phyloP scores from a whole-genome alignment of 2,113 vertebrate genomes.

The Tricholaema leucomelas region DNA sequence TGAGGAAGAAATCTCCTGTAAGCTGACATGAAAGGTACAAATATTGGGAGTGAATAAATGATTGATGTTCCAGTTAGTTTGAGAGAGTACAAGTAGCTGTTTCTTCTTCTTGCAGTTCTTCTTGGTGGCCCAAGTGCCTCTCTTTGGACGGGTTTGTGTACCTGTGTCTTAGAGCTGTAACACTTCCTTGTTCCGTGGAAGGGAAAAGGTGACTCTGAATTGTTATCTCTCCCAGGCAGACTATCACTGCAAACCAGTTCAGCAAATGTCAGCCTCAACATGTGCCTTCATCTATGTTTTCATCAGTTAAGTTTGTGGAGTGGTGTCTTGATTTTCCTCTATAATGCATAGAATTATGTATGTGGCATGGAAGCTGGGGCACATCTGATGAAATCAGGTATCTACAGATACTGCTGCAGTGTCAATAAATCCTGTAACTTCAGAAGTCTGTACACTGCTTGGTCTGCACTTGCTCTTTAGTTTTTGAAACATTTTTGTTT shows the following conservation, averaged over 20 bases:
- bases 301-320: neutral
- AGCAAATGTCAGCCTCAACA: neutral
- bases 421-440: neutral
- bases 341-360: rapidly evolving
- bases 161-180: neutral
- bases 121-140: neutral
- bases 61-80: neutral
- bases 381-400: neutral
- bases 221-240: neutral
- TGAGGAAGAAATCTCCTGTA: neutral
- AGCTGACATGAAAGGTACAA: neutral
- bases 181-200: neutral
- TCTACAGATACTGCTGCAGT: neutral
- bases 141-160: neutral
- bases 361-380: neutral
- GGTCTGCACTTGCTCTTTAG: neutral
- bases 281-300: neutral
- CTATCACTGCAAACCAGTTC: neutral
- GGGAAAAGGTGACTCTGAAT: neutral
- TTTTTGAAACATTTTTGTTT: neutral
- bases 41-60: neutral
- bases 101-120: neutral
- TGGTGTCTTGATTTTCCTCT: neutral
- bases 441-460: neutral
- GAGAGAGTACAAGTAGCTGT: neutral